Evolutionary conservation across 1,140 invertebrate species (phyloP).

Genomic region (Chelonus insularis): DNA sequence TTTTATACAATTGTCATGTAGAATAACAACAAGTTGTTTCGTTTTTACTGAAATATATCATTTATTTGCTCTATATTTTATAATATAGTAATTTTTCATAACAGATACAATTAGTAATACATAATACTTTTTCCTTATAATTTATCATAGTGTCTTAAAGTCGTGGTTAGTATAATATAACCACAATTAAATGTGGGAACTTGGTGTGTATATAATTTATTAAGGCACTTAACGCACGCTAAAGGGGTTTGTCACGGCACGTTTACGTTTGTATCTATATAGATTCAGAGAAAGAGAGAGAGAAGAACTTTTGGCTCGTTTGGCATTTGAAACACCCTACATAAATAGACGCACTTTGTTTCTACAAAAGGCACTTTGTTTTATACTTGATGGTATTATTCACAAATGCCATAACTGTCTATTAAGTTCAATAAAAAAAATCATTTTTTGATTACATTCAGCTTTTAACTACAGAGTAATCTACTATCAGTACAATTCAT

Average conservation of each 20-base stretch:
- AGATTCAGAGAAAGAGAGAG: constrained; percentile 32
- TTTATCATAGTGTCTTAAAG: neutral
- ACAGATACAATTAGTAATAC: neutral
- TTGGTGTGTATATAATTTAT: constrained; percentile 44
- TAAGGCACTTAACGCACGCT: constrained; percentile 49
- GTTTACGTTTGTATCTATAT: constrained; percentile 45
- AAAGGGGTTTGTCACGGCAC: constrained; percentile 46
- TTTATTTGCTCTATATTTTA: too few relatives aligned
- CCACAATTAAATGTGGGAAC: constrained; percentile 5
- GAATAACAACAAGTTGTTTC: too few relatives aligned
- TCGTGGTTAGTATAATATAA: constrained; percentile 9
- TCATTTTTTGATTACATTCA: too few relatives aligned
- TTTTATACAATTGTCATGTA: too few relatives aligned
- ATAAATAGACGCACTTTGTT: constrained; percentile 53
- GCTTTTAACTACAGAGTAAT: too few relatives aligned
- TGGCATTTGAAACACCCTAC: constrained; percentile 46
- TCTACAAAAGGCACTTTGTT: constrained; percentile 51
- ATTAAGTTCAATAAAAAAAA: too few relatives aligned
- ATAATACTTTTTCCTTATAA: neutral
- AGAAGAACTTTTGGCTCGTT: constrained; percentile 47
- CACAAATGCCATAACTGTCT: neutral
- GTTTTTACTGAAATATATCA: too few relatives aligned
- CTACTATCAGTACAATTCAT: too few relatives aligned
- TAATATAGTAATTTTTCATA: neutral
- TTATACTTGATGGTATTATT: constrained; percentile 12